Conservation (phyloP, 2,797 vertebrate genomes). For the Dallia pectoralis region DNA sequence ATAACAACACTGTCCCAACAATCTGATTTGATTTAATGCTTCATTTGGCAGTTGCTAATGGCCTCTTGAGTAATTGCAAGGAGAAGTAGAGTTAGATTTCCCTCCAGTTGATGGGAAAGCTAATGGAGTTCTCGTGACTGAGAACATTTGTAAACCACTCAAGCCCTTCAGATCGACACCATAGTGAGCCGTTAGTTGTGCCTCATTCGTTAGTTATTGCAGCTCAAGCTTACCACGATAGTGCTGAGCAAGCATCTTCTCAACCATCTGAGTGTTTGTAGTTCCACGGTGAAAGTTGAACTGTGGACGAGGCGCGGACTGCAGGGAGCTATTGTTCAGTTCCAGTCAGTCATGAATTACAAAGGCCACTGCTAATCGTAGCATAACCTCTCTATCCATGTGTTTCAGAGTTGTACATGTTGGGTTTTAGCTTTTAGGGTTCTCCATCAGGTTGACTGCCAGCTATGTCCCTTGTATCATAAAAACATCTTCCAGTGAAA, state of each 20-base stretch:
- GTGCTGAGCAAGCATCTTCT: background rate
- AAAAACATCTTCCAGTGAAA: too few relatives aligned
- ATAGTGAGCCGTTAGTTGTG: background rate
- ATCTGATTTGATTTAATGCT: constrained; percentile 14
- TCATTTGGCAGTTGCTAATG: constrained; percentile 12
- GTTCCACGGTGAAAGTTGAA: background rate
- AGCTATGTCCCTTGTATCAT: too few relatives aligned
- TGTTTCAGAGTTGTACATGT: too few relatives aligned
- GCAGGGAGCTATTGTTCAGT: background rate
- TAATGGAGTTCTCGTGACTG: background rate
- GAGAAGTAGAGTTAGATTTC: background rate
- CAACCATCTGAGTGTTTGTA: background rate
- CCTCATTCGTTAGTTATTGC: background rate
- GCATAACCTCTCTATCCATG: too few relatives aligned
- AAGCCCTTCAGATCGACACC: background rate
- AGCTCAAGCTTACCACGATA: background rate
- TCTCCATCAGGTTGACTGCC: too few relatives aligned
- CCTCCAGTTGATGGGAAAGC: background rate
- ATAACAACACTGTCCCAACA: background rate
- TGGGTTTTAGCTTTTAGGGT: too few relatives aligned
- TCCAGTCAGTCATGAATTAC: too few relatives aligned
- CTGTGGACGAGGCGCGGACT: background rate
- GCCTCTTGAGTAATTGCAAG: constrained; percentile 1
- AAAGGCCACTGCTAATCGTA: too few relatives aligned
- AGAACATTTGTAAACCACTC: constrained; percentile 1